Percentiles rank a stretch among this genome's conserved stretches.
Evolutionary conservation across 1,140 invertebrate species (phyloP).

Genomic region (Drosophila littoralis): DNA sequence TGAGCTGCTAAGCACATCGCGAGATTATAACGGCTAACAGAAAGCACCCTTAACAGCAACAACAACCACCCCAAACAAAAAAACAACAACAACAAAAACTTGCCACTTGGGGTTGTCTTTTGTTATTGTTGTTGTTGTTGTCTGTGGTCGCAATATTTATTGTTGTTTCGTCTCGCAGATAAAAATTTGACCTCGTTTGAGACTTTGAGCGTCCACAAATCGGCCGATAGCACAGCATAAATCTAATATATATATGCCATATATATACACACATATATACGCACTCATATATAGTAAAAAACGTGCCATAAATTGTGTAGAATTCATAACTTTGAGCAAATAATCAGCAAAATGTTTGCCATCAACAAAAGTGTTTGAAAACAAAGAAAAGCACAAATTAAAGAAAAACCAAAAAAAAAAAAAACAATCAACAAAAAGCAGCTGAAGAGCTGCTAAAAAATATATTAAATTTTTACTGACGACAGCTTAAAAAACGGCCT

Average conservation of each 20-base stretch:
- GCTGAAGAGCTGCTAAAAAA: constrained; percentile 17
- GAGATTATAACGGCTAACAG: constrained; percentile 24
- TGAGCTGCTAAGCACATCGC: constrained; percentile 31
- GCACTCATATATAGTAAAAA: constrained; percentile 24
- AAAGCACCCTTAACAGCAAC: constrained; percentile 28
- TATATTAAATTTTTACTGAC: constrained; percentile 13
- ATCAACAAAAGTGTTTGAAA: constrained; percentile 52
- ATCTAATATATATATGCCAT: background rate
- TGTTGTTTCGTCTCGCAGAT: constrained; percentile 74
- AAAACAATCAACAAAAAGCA: constrained; percentile 7
- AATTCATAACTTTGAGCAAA: constrained; percentile 3
- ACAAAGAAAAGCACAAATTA: constrained; percentile 37
- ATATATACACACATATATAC: background rate
- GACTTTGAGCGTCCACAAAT: constrained; percentile 22
- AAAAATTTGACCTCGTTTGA: constrained; percentile 75
- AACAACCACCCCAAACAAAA: constrained; percentile 24
- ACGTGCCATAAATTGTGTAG: constrained; percentile 28
- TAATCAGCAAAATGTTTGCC: constrained; percentile 55
- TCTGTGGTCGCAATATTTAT: constrained; percentile 73
- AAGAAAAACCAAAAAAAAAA: constrained; percentile 18
- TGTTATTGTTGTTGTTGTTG: constrained; percentile 50
- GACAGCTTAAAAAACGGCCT: constrained; percentile 46
- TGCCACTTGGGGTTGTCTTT: constrained; percentile 11
- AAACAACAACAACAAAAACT: constrained; percentile 2
- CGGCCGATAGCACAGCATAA: constrained; percentile 44